A percentile compares a stretch with the other conserved stretches of the same genome.
phyloP scores from a whole-genome alignment of 2,113 vertebrate genomes.

The Oostethus manadensis region DNA sequence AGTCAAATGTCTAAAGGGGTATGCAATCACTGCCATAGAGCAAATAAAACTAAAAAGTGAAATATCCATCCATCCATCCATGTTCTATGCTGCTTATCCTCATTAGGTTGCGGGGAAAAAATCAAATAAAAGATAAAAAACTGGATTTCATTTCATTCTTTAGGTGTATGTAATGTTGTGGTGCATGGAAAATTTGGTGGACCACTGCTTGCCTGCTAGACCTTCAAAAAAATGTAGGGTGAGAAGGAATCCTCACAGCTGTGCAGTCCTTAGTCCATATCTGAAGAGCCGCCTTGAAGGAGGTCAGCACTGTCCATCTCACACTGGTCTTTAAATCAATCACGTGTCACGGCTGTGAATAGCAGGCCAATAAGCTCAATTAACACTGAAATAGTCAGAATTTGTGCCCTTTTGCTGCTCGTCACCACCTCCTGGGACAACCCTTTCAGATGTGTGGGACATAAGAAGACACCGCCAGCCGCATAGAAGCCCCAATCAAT shows the following conservation, averaged over 20 bases:
- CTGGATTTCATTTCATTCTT: no score
- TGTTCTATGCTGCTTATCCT: no score
- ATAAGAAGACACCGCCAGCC: slow-evolving; percentile 50
- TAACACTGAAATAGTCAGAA: slow-evolving; percentile 69
- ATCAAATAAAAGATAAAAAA: no score
- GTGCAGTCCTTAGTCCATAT: slow-evolving; percentile 51
- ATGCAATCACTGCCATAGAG: no score
- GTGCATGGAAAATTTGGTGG: slow-evolving; percentile 52
- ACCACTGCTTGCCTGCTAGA: slow-evolving; percentile 29
- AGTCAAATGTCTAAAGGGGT: no score
- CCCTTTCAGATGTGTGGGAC: slow-evolving; percentile 58
- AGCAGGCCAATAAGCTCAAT: slow-evolving; percentile 72
- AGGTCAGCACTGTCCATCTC: slow-evolving; percentile 44
- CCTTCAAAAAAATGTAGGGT: slow-evolving; percentile 19
- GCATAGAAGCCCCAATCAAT: slow-evolving; percentile 44
- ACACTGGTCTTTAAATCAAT: slow-evolving; percentile 64
- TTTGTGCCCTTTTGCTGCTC: slow-evolving; percentile 63
- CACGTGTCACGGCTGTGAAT: slow-evolving; percentile 64
- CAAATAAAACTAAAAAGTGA: no score
- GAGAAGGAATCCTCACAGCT: slow-evolving; percentile 55
- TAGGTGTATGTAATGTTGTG: slow-evolving; percentile 10
- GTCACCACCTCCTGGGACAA: slow-evolving; percentile 62
- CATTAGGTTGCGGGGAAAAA: no score
- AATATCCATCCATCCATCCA: no score
- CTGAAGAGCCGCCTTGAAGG: slow-evolving; percentile 55